Conservation (phyloP, 2,888 invertebrate species). For the Cinara cedri region DNA sequence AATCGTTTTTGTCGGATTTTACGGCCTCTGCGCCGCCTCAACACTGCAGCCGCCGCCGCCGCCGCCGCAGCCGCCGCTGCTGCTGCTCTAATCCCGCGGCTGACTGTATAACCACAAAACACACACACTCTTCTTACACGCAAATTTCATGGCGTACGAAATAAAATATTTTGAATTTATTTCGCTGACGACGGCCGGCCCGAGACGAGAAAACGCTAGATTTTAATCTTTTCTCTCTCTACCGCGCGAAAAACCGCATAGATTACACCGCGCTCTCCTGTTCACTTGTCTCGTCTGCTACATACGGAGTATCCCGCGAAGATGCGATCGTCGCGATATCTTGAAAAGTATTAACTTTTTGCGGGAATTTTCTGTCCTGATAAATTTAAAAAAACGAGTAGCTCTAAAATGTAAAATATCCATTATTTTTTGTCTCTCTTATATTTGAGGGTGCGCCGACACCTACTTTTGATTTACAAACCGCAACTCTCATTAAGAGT, state of each 20-base stretch:
- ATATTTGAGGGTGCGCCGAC: too few relatives aligned
- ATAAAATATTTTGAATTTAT: constrained; percentile 4
- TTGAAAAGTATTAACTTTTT: too few relatives aligned
- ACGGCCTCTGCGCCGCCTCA: constrained; percentile 7
- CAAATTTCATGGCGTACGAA: constrained; percentile 18
- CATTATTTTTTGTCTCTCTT: too few relatives aligned
- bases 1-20: constrained; percentile 43
- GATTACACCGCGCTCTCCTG: not conserved
- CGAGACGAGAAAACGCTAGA: too few relatives aligned
- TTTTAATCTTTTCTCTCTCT: constrained; percentile 12
- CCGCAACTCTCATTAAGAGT: too few relatives aligned
- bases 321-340: too few relatives aligned
- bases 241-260: not conserved
- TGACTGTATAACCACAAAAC: constrained; percentile 25
- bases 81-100: constrained; percentile 28
- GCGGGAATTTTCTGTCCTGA: too few relatives aligned
- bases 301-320: too few relatives aligned
- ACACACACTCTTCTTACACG: not conserved
- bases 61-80: not conserved
- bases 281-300: not conserved
- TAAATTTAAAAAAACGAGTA: too few relatives aligned
- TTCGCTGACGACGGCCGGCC: not conserved
- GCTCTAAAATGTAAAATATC: too few relatives aligned
- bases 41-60: not conserved
- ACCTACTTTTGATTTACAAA: too few relatives aligned